Conservation (phyloP, 1,140 invertebrate species). For the Apis cerana region DNA sequence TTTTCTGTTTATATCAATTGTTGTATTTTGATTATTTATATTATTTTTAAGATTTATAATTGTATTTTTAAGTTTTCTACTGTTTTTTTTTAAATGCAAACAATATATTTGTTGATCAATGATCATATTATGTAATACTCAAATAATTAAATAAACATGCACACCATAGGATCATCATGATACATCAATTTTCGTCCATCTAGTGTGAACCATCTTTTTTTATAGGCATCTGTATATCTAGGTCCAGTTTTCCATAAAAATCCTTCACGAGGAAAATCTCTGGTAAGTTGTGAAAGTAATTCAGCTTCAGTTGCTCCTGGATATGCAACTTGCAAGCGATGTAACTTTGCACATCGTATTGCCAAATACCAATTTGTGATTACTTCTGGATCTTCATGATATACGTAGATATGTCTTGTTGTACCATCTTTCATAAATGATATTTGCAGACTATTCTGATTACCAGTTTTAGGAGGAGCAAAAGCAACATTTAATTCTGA, state of each 20-base stretch:
- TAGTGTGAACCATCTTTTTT: conserved; percentile 93
- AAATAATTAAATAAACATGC: not conserved
- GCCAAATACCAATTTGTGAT: conserved; percentile 95
- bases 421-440: conserved; percentile 91
- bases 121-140: no score
- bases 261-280: conserved; percentile 92
- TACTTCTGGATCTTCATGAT: conserved; percentile 91
- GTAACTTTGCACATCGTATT: conserved; percentile 92
- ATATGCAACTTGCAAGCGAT: conserved; percentile 91
- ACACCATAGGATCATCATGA: conserved; percentile 90
- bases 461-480: conserved; percentile 91
- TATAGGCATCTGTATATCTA: conserved; percentile 88
- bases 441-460: conserved; percentile 90
- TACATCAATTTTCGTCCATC: conserved; percentile 95
- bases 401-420: conserved; percentile 93
- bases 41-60: no score
- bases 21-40: no score
- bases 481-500: conserved; percentile 93
- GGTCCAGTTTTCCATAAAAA: conserved; percentile 96
- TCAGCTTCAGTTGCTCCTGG: conserved; percentile 90
- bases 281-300: conserved; percentile 87
- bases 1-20: no score
- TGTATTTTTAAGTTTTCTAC: no score
- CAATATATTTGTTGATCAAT: no score
- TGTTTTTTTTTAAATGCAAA: no score